These are phyloP conservation scores for Sceloporus tristichus DNA, from an alignment of 2,113 vertebrate species.

Conservation along the genomic window DNA sequence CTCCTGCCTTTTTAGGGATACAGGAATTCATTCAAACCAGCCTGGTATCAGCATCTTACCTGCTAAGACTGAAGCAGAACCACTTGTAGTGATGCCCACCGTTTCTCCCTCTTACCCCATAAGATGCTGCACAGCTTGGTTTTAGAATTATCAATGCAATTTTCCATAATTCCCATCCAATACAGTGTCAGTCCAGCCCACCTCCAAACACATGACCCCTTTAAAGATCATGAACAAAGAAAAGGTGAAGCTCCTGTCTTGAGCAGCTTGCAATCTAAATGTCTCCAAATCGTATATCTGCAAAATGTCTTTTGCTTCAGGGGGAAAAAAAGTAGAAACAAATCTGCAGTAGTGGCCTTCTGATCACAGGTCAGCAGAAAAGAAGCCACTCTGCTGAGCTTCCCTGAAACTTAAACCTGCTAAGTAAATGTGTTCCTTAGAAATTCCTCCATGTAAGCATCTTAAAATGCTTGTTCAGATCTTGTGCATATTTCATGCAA, in stretches of 20 bases:
- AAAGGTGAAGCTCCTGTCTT: neutral
- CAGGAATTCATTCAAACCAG: no score
- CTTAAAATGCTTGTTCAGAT: conserved; percentile 14
- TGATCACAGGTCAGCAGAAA: conserved; percentile 11
- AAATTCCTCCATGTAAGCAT: neutral
- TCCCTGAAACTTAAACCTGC: neutral
- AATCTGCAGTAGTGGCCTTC: conserved; percentile 1
- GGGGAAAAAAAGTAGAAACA: neutral
- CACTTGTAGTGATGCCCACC: no score
- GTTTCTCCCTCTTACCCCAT: no score
- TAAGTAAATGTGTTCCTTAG: conserved; percentile 28
- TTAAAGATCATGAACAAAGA: neutral
- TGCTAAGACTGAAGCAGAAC: no score
- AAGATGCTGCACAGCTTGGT: no score
- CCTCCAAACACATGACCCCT: neutral
- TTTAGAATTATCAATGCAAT: no score
- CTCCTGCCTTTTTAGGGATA: neutral
- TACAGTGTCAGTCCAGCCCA: neutral
- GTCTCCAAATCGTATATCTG: neutral
- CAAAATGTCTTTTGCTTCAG: conserved; percentile 20
- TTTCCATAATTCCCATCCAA: no score
- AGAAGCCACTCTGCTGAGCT: conserved; percentile 8
- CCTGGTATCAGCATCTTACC: no score
- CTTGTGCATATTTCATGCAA: neutral
- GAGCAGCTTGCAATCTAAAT: neutral